Base-by-base conservation (phyloP, 2,888 invertebrate genomes). In the Allophyes oxyacanthae region DNA sequence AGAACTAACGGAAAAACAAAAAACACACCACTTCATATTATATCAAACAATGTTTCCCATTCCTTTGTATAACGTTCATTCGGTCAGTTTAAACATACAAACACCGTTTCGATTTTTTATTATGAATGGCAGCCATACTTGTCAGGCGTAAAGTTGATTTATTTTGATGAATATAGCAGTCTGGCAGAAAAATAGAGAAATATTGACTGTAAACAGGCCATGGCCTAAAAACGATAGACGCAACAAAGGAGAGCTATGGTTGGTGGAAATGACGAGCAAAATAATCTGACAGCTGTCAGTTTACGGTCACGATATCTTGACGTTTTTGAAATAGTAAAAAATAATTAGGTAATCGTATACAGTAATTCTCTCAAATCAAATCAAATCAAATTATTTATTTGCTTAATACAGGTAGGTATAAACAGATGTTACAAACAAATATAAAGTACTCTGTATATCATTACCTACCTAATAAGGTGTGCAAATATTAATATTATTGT, bases 241-340 rank as follows among this genome's bases (percentile, higher is more conserved):
- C 44, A 68, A 62, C 69, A 68, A 34, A 15, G 28, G 3, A 13
- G 26, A 40, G 28, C 42, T 34, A 50, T 52, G 65, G 70, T 57
- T 64, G 13, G 44, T 49, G 44, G 58, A 70, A 66, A 58, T 58
- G 45, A 41, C n/a, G 20, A 48, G 58, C 44, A 41, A 34, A 70
- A 57, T 36, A 38, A 57, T 41, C 51, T 38, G 58, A 70, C 58
- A 66, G 64, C 65, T 66, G 64, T 66, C 70, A 70, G 58, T 48
- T 48, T 34, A 26, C 7, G 0, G 26, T 53, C 46, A 65, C 52
- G 69, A 33, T 0, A 64, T 6, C 36, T 54, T 68, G 48, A 28
- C 48, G 40, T 41, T 41, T 41, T 44, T 33, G 43, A 51, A 52
- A 52, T 64, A 9, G 28, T 28, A 15, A 2, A 20, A 20, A 20